These are phyloP conservation scores for Spizella passerina DNA, from an alignment of 2,797 vertebrate genomes.

Conservation along the genomic window DNA sequence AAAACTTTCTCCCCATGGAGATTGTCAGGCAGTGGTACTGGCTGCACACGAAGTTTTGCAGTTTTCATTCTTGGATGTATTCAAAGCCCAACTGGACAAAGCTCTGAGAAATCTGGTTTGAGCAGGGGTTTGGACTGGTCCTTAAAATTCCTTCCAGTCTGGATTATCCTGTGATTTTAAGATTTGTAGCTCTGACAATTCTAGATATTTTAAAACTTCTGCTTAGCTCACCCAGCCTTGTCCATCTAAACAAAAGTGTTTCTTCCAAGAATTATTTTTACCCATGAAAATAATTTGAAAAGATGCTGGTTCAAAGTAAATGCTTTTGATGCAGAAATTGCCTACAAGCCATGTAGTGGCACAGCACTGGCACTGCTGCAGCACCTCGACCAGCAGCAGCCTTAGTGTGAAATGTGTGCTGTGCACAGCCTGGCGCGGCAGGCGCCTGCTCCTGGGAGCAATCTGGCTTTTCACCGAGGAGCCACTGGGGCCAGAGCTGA, in stretches of 20 bases:
- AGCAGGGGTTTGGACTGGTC: neutral
- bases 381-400: neutral
- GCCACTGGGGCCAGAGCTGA: neutral
- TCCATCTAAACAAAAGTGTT: neutral
- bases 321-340: neutral
- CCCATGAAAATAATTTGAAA: neutral
- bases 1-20: neutral
- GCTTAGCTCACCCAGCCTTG: neutral
- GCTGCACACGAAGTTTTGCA: neutral
- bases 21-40: neutral
- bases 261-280: neutral
- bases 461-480: neutral
- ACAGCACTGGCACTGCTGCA: neutral
- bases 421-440: fast-evolving
- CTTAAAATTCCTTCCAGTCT: neutral
- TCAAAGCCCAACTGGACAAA: neutral
- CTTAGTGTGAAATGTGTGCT: fast-evolving
- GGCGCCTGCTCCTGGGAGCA: fast-evolving
- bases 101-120: neutral
- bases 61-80: neutral
- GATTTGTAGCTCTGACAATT: neutral
- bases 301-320: neutral
- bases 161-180: neutral
- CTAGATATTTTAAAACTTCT: neutral
- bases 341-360: neutral